Evolutionary conservation across 64 coral and sea anemone genomes (phyloP).

Genomic region (Cladopsammia gracilis): DNA sequence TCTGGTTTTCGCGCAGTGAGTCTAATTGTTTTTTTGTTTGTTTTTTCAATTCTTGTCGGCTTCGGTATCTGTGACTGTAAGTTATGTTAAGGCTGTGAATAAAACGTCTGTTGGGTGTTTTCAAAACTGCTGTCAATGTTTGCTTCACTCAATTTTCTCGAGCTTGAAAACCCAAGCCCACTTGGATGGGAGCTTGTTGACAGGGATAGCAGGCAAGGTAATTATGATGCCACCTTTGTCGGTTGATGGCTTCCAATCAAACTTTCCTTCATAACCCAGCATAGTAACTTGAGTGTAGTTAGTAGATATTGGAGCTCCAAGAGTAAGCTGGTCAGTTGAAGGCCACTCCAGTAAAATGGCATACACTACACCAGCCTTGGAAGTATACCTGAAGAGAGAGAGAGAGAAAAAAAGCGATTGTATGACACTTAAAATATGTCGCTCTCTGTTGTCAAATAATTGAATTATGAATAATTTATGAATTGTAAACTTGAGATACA

Average conservation of each 20-base stretch:
- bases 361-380: slow-evolving; percentile 77
- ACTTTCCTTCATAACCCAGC: slow-evolving; percentile 78
- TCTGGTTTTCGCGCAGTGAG: no score
- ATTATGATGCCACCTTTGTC: slow-evolving; percentile 21
- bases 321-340: slow-evolving; percentile 14
- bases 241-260: not conserved
- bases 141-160: slow-evolving; percentile 47
- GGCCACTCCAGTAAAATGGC: slow-evolving; percentile 94
- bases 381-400: slow-evolving; percentile 83
- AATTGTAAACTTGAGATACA: no score
- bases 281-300: slow-evolving; percentile 69
- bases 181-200: slow-evolving; percentile 59
- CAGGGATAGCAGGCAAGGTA: slow-evolving; percentile 43
- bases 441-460: no score
- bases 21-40: no score
- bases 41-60: no score
- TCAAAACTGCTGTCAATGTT: not conserved
- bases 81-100: no score
- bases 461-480: no score
- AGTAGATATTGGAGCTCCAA: slow-evolving; percentile 63
- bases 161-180: slow-evolving; percentile 89
- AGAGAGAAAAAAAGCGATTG: not conserved
- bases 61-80: no score
- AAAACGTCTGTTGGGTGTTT: no score
- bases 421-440: no score